Conservation (phyloP, 2,888 invertebrate species). For the Papilio protenor region DNA sequence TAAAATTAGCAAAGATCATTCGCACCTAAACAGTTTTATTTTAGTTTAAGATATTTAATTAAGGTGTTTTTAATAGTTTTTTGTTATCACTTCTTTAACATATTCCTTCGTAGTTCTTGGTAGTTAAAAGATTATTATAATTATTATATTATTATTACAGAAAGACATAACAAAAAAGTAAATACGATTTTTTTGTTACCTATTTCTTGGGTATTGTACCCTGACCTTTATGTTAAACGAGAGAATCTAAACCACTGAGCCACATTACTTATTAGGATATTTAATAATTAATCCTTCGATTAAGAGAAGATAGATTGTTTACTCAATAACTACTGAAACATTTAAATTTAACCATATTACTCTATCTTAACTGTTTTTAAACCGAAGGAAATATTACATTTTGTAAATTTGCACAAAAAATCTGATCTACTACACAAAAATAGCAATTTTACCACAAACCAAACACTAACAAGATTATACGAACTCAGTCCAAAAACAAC, state of each 20-base stretch:
- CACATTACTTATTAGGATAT: neutral
- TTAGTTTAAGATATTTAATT: too few relatives aligned
- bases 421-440: neutral
- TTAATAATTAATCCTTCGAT: neutral
- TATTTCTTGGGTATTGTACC: neutral
- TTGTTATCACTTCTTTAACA: too few relatives aligned
- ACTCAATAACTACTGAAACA: neutral
- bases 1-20: neutral
- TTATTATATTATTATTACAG: too few relatives aligned
- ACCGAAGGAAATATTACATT: neutral
- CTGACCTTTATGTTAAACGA: neutral
- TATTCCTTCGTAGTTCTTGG: too few relatives aligned
- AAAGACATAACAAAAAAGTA: too few relatives aligned
- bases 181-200: neutral
- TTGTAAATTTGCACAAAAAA: neutral
- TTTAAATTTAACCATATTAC: neutral
- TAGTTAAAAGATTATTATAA: too few relatives aligned
- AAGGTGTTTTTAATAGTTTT: too few relatives aligned
- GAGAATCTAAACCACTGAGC: neutral
- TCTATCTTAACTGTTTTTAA: neutral
- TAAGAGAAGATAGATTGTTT: neutral
- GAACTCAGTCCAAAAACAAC: slow-evolving; percentile 6
- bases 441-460: slow-evolving; percentile 10
- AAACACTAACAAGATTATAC: slow-evolving; percentile 4
- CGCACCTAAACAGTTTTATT: too few relatives aligned